Conservation (phyloP, 2,888 invertebrate genomes). For the Lepidocyrtinus sp. region DNA sequence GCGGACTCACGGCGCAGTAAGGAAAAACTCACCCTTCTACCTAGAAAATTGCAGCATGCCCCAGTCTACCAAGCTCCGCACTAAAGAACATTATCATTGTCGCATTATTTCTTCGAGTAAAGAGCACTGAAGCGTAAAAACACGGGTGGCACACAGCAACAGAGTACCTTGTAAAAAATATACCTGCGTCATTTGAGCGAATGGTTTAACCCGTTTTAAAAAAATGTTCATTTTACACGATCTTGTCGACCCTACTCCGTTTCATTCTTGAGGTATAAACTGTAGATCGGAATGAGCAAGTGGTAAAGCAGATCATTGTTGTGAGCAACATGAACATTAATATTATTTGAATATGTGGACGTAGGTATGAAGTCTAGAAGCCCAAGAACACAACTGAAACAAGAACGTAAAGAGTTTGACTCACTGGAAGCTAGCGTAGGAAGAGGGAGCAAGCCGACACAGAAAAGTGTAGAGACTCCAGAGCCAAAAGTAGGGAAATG, state of each 20-base stretch:
- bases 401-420: too few relatives aligned
- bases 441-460: constrained; percentile 32
- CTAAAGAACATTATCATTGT: constrained; percentile 10
- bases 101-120: constrained; percentile 8
- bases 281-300: not conserved
- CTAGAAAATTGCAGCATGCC: constrained; percentile 39
- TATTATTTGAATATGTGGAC: not conserved
- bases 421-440: not conserved
- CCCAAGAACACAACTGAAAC: too few relatives aligned
- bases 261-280: not conserved
- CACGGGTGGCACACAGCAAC: not conserved
- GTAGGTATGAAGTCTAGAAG: too few relatives aligned
- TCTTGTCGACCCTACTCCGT: not conserved
- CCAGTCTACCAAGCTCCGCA: constrained; percentile 21
- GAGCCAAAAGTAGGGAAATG: constrained; percentile 23
- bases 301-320: not conserved
- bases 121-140: not conserved
- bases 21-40: constrained; percentile 35
- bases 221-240: not conserved
- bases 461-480: not conserved
- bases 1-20: not conserved
- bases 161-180: not conserved
- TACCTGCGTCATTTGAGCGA: not conserved
- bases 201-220: not conserved
- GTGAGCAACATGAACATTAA: not conserved